These are phyloP conservation scores for Callyntrura guangdongensis DNA, from an alignment of 2,888 invertebrate genomes.

Conservation along the genomic window DNA sequence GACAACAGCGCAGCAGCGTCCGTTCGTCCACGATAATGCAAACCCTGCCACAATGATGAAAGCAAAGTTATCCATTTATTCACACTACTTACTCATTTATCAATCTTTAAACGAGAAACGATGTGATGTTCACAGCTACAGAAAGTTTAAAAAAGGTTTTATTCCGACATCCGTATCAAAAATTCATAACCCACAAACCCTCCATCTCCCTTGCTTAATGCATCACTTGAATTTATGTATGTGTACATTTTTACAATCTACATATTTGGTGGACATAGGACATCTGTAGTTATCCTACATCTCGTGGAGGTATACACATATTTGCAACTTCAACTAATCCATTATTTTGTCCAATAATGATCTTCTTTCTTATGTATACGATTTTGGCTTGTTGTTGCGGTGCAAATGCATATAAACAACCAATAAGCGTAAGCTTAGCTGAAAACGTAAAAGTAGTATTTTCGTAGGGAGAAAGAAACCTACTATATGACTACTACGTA, in stretches of 20 bases:
- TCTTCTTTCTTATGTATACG: background rate
- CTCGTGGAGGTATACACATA: too few relatives aligned
- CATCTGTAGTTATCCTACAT: background rate
- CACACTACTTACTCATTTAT: slow-evolving; percentile 33
- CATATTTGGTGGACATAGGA: background rate
- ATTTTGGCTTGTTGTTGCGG: slow-evolving; percentile 4
- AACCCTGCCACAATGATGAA: too few relatives aligned
- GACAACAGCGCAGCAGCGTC: slow-evolving; percentile 27
- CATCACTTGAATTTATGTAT: background rate
- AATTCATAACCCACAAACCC: background rate
- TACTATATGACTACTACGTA: background rate
- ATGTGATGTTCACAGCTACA: slow-evolving; percentile 6
- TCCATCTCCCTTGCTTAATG: background rate
- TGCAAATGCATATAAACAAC: background rate
- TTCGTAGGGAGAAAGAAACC: background rate
- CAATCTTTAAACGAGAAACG: slow-evolving; percentile 30
- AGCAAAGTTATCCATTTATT: background rate
- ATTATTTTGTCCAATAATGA: too few relatives aligned
- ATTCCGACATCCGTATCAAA: background rate
- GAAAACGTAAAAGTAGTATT: background rate
- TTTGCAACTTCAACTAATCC: too few relatives aligned
- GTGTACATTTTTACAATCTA: slow-evolving; percentile 5
- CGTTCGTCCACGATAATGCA: background rate
- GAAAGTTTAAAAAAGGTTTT: slow-evolving; percentile 19
- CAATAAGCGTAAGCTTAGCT: too few relatives aligned